Evolutionary conservation across 2,888 invertebrate species (phyloP), one percentile per base, ranked within the genome.

Genomic region (Lycia hirtaria): DNA sequence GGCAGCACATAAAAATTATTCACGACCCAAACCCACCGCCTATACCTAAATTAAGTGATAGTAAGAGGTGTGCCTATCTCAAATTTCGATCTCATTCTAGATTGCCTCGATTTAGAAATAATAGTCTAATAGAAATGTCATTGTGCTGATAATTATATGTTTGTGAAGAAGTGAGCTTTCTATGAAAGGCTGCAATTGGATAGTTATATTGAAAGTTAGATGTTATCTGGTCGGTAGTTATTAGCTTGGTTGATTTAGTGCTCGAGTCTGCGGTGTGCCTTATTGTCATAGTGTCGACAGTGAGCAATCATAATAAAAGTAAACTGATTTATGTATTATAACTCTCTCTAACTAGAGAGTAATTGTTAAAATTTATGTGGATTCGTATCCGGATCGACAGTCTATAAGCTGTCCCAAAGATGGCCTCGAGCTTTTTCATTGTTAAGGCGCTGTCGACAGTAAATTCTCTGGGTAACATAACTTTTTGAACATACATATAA

Each of bases 121-220:
- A 76, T 76, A 75, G 75, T 72, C 60, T 80, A 83, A 83, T 83
- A 81, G 80, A 82, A 80, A 81, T 82, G 82, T 88, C 85, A 83
- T 84, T 80, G 81, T 80, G 73, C 72, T 72, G 69, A 81, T 88
- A 85, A 88, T 88, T 86, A 86, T 81, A 79, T 63, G 68, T 71
- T 67, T 81, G 83, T 82, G 81, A 86, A 86, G 87, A 85, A 83
- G 74, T 72, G 76, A 80, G 78, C 85, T 88, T 87, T 88, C 88
- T 86, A 80, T 78, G 85, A 84, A 82, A 82, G 82, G 82, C 73
- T 80, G 83, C 83, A 87, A 88, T 87, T 83, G 87, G 83, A 83
- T 83, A 81, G 80, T 81, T 86, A 84, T 87, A 88, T 88, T 90
- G 88, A 90, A 88, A 88, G 88, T 68, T 66, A 78, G 90, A 91